phyloP scores from a whole-genome alignment of 2,797 vertebrate species.

The Botia almorhae region DNA sequence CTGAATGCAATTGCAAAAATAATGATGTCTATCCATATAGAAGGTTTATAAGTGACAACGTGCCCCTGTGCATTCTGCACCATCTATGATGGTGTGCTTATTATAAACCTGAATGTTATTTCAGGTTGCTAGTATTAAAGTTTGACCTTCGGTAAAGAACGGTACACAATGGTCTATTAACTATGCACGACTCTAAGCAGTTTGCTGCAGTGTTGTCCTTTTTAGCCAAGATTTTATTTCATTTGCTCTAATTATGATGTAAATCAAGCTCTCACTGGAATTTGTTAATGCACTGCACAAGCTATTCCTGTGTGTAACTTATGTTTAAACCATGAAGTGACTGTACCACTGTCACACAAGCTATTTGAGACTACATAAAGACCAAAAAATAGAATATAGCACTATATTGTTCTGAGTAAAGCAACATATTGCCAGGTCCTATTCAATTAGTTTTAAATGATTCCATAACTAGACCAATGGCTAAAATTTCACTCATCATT shows the following conservation, averaged over 20 bases:
- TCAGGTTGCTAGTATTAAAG: constrained; percentile 1
- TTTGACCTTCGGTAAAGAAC: constrained; percentile 39
- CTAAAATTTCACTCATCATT: background rate
- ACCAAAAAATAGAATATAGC: background rate
- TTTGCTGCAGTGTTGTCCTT: constrained; percentile 30
- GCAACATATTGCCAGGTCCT: too few species aligned
- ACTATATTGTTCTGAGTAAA: background rate
- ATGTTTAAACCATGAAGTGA: constrained; percentile 10
- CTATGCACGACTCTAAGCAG: constrained; percentile 30
- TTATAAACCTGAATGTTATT: constrained; percentile 21
- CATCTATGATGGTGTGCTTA: background rate
- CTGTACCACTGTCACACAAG: background rate
- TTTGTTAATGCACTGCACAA: constrained; percentile 32
- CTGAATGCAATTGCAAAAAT: too few species aligned
- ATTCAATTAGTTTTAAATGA: too few species aligned
- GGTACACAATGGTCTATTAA: constrained; percentile 29
- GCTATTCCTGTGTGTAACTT: constrained; percentile 20
- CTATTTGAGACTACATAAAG: background rate
- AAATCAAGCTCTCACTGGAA: constrained; percentile 43
- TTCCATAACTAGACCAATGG: too few species aligned
- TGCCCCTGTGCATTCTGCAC: too few species aligned
- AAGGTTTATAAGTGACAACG: too few species aligned
- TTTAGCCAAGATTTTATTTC: constrained; percentile 23
- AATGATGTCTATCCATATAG: too few species aligned
- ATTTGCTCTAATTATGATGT: constrained; percentile 40